phyloP scores from a whole-genome alignment of 1,140 invertebrate genomes.

The Drosophila kurseongensis region DNA sequence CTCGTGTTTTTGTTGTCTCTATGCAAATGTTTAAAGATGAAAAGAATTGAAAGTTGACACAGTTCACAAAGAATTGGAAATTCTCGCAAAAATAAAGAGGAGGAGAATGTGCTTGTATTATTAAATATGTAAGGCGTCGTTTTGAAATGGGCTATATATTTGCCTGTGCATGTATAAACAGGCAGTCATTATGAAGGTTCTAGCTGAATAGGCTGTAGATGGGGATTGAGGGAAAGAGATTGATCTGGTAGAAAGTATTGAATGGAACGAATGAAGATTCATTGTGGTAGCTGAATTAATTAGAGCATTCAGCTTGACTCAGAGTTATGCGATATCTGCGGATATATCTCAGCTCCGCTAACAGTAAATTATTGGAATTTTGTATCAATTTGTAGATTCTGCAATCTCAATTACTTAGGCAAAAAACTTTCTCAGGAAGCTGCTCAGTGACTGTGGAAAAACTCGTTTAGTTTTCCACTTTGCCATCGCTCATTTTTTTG shows the following conservation, averaged over 20 bases:
- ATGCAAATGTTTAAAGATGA: conserved; percentile 49
- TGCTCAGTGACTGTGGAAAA: conserved; percentile 47
- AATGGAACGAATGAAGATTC: conserved; percentile 37
- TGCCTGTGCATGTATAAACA: conserved; percentile 34
- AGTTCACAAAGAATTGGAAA: conserved; percentile 62
- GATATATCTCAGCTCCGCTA: conserved; percentile 15
- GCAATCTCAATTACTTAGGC: conserved; percentile 50
- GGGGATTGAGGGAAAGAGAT: conserved; percentile 21
- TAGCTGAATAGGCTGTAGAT: conserved; percentile 29
- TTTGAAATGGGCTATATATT: conserved; percentile 30
- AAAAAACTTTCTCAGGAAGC: conserved; percentile 46
- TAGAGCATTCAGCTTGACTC: conserved; percentile 31
- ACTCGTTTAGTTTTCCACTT: conserved; percentile 43
- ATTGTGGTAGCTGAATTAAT: conserved; percentile 35
- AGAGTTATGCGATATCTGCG: conserved; percentile 28
- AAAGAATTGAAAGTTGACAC: conserved; percentile 73
- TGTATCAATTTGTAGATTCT: conserved; percentile 50
- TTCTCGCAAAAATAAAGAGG: conserved; percentile 22
- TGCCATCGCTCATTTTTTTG: conserved; percentile 33
- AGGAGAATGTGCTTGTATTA: conserved; percentile 25
- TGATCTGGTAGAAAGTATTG: conserved; percentile 41
- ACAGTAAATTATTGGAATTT: conserved; percentile 48
- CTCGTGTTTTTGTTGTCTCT: conserved; percentile 37
- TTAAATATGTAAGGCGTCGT: conserved; percentile 31
- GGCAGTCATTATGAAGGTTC: conserved; percentile 27